A percentile compares a stretch with the other conserved stretches of the same genome.
phyloP scores from a whole-genome alignment of 2,888 invertebrate species.

The Thecocarcelia acutangulata region DNA sequence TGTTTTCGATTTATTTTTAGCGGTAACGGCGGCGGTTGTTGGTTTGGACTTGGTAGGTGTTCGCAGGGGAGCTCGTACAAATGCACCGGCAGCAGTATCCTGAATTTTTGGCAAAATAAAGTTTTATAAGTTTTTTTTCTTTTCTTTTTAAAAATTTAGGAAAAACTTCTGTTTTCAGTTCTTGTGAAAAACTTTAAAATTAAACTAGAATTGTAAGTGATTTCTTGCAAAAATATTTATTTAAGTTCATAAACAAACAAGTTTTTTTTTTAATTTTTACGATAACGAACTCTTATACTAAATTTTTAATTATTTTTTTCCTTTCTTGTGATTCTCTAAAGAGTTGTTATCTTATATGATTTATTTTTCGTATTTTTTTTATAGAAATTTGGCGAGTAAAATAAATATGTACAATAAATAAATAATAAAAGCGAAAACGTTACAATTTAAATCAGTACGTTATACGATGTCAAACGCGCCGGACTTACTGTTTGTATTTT shows the following conservation, averaged over 20 bases:
- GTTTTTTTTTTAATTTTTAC: not conserved
- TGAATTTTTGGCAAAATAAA: conserved; percentile 61
- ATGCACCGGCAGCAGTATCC: conserved; percentile 74
- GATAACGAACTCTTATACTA: conserved; percentile 1
- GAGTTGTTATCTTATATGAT: conserved; percentile 37
- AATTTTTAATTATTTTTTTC: not conserved
- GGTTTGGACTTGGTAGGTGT: conserved; percentile 60
- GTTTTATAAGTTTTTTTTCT: conserved; percentile 19
- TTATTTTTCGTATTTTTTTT: not conserved
- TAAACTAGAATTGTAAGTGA: no score
- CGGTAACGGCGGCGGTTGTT: conserved; percentile 56
- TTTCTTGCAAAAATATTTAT: no score
- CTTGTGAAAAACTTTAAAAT: no score
- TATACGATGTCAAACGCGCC: conserved; percentile 55
- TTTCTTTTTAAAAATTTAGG: not conserved
- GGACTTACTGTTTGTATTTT: conserved; percentile 58
- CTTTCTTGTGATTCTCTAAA: conserved; percentile 2
- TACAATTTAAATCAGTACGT: not conserved
- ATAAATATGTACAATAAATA: no score
- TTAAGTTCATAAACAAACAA: no score
- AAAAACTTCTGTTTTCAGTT: no score
- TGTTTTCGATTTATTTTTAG: conserved; percentile 57
- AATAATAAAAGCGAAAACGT: conserved; percentile 8
- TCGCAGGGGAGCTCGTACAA: conserved; percentile 70
- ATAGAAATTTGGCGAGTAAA: not conserved